Evolutionary conservation across 2,888 invertebrate genomes (phyloP).

Genomic region (Mamestra brassicae): DNA sequence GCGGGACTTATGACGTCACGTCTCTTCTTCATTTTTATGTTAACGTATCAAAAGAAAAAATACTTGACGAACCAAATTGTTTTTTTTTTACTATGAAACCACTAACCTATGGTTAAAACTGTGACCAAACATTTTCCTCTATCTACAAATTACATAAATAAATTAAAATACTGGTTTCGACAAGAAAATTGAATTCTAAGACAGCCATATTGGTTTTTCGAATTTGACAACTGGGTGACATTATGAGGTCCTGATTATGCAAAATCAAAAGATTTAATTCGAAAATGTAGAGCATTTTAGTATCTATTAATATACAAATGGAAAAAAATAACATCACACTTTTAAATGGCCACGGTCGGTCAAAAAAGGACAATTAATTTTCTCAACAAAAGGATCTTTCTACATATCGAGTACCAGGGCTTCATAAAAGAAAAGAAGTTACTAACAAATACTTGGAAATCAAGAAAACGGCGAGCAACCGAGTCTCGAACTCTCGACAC

Average conservation of each 20-base stretch:
- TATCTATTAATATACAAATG: not conserved
- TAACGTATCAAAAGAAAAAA: no score
- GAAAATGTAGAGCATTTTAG: conserved; percentile 8
- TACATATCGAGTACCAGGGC: conserved; percentile 78
- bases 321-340: not conserved
- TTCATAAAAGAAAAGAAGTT: conserved; percentile 80
- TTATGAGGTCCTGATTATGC: conserved; percentile 10
- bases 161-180: conserved; percentile 26
- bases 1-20: no score
- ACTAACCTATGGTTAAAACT: not conserved
- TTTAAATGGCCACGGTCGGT: conserved; percentile 23
- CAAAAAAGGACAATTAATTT: conserved; percentile 65
- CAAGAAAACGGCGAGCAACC: conserved; percentile 78
- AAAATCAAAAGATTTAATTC: conserved; percentile 17
- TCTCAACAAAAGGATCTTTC: conserved; percentile 74
- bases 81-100: no score
- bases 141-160: not conserved
- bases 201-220: conserved; percentile 31
- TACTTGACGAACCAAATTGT: not conserved
- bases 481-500: conserved; percentile 47
- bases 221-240: conserved; percentile 46
- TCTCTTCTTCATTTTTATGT: no score
- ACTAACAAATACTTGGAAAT: conserved; percentile 80
- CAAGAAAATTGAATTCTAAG: conserved; percentile 27
- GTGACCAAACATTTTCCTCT: not conserved